Percentiles rank a stretch among this genome's conserved stretches.
Conservation (phyloP, 2,113 vertebrate genomes). For the Falcunculus frontatus region DNA sequence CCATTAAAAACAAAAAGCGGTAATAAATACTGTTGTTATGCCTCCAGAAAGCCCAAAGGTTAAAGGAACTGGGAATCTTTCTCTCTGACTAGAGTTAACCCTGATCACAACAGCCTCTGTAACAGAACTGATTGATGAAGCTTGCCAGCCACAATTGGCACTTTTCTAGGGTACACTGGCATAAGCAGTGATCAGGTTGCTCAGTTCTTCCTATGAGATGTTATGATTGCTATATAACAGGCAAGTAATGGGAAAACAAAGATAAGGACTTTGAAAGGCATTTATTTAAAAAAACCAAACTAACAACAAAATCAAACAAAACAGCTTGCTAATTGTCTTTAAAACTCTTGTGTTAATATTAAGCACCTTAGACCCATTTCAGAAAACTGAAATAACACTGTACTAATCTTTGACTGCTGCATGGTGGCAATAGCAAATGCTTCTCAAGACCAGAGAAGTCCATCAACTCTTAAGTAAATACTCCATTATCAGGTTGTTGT, state of each 20-base stretch:
- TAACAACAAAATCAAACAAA: background rate
- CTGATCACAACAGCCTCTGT: background rate
- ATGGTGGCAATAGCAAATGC: background rate
- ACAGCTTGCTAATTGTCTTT: background rate
- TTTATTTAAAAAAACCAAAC: background rate
- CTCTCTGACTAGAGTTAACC: background rate
- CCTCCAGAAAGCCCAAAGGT: background rate
- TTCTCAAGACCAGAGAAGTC: background rate
- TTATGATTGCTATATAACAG: background rate
- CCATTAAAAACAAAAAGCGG: background rate
- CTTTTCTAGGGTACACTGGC: background rate
- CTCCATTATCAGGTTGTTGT: background rate
- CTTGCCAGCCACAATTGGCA: background rate
- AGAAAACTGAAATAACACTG: background rate
- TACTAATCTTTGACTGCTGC: background rate
- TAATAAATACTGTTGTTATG: background rate
- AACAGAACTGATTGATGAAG: background rate
- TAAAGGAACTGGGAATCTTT: background rate
- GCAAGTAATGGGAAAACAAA: background rate
- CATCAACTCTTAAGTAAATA: background rate
- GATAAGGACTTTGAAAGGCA: background rate
- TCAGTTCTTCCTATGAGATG: background rate
- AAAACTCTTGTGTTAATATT: background rate
- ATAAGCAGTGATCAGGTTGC: background rate
- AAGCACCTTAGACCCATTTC: background rate